These are phyloP conservation scores for Marronus borbonicus DNA, from an alignment of 2,888 invertebrate species.

Conservation along the genomic window DNA sequence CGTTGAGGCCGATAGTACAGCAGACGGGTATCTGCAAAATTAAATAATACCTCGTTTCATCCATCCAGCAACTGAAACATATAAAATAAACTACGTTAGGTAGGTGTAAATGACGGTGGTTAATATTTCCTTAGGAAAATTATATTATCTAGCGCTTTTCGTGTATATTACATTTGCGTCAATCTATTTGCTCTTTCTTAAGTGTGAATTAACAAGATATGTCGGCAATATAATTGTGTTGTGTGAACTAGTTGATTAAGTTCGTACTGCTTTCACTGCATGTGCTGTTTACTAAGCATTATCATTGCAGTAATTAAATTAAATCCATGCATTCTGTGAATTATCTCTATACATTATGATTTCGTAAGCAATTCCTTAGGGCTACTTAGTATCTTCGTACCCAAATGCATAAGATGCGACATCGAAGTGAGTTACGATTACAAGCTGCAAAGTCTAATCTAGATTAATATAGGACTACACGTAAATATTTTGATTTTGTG, in stretches of 20 bases:
- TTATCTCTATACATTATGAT: too few species aligned
- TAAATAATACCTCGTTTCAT: slow-evolving; percentile 78
- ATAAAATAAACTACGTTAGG: slow-evolving; percentile 38
- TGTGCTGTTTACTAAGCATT: not conserved
- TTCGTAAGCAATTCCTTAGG: too few species aligned
- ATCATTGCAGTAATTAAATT: not conserved
- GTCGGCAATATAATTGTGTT: not conserved
- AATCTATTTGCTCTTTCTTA: not conserved
- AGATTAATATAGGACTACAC: too few species aligned
- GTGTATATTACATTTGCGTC: slow-evolving; percentile 1
- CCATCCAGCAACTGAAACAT: slow-evolving; percentile 70
- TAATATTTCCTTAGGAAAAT: slow-evolving; percentile 37
- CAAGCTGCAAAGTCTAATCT: too few species aligned
- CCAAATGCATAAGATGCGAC: too few species aligned
- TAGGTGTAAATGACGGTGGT: slow-evolving; percentile 9
- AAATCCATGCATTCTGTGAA: too few species aligned
- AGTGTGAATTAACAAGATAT: slow-evolving; percentile 3
- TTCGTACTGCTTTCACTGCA: too few species aligned
- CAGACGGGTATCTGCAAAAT: slow-evolving; percentile 86
- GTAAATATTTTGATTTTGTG: too few species aligned
- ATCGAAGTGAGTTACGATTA: too few species aligned
- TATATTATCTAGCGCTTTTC: slow-evolving; percentile 7
- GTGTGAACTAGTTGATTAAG: not conserved
- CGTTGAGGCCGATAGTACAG: slow-evolving; percentile 85
- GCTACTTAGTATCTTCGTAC: too few species aligned